A percentile compares a stretch with the other conserved stretches of the same genome.
phyloP scores from a whole-genome alignment of 2,888 invertebrate genomes.

The Sceliomorpha sp. region DNA sequence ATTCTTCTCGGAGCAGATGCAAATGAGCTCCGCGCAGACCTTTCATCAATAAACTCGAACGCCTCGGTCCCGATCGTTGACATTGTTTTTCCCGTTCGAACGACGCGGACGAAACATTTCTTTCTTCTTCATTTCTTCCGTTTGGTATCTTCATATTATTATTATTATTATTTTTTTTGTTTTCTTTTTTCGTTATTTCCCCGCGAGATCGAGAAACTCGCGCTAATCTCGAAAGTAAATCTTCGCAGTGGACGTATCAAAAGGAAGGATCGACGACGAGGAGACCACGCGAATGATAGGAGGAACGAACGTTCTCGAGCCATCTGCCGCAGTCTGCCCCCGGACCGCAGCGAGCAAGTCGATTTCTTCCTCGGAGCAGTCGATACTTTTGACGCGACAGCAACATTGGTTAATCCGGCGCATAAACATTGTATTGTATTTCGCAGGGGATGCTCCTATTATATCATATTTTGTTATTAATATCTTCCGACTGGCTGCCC shows the following conservation, averaged over 20 bases:
- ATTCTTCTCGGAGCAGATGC: too few relatives aligned
- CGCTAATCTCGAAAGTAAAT: conserved; percentile 72
- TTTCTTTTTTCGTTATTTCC: conserved; percentile 16
- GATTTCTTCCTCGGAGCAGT: conserved; percentile 32
- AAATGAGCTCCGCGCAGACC: too few relatives aligned
- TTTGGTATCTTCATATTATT: too few relatives aligned
- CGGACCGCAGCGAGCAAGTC: conserved; percentile 6
- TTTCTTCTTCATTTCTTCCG: conserved; percentile 1
- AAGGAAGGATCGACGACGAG: conserved; percentile 62
- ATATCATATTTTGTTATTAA: conserved; percentile 80
- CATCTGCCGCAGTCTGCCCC: conserved; percentile 66
- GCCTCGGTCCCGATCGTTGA: too few relatives aligned
- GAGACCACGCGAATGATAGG: conserved; percentile 18
- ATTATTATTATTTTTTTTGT: too few relatives aligned
- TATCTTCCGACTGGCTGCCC: conserved; percentile 79
- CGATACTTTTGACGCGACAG: conserved; percentile 60
- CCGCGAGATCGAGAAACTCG: conserved; percentile 14
- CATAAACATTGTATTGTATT: conserved; percentile 80
- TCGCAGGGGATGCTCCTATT: conserved; percentile 76
- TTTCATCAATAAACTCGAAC: too few relatives aligned
- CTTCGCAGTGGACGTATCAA: conserved; percentile 69
- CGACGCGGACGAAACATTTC: too few relatives aligned
- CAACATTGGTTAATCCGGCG: conserved; percentile 76
- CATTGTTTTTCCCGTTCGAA: too few relatives aligned
- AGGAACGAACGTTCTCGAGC: conserved; percentile 63